A percentile compares a stretch with the other conserved stretches of the same genome.
These are phyloP conservation scores for Nomada fabriciana DNA, from an alignment of 2,888 invertebrate genomes.

Conservation along the genomic window DNA sequence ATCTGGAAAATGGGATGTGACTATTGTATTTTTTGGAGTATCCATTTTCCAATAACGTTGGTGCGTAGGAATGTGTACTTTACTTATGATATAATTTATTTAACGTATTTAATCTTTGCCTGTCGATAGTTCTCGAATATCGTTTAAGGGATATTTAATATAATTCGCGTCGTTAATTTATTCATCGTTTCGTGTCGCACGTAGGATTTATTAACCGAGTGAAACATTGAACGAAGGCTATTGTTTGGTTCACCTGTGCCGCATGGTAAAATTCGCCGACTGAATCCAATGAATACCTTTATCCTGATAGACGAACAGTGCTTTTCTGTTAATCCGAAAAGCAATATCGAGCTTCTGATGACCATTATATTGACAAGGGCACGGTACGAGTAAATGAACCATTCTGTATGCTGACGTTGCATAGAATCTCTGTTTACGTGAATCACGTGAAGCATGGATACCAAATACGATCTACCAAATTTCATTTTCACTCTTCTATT, in stretches of 20 bases:
- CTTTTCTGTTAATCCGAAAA: conserved; percentile 45
- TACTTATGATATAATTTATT: too few relatives aligned
- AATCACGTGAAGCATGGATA: conserved; percentile 17
- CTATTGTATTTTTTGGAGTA: too few relatives aligned
- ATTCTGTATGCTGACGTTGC: conserved; percentile 20
- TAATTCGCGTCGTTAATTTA: not conserved
- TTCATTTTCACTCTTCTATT: conserved; percentile 24
- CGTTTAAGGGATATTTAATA: not conserved
- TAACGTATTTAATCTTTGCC: not conserved
- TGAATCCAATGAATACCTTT: conserved; percentile 13
- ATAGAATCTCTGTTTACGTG: conserved; percentile 15
- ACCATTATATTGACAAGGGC: conserved; percentile 11
- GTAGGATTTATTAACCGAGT: not conserved
- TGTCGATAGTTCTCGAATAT: not conserved
- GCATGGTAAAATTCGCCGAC: conserved; percentile 29
- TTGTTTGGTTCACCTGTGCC: conserved; percentile 8
- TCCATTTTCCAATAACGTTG: too few relatives aligned
- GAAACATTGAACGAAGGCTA: conserved; percentile 16
- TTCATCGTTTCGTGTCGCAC: not conserved
- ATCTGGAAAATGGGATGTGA: too few relatives aligned
- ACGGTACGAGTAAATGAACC: conserved; percentile 39
- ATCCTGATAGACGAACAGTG: not conserved
- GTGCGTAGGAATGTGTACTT: too few relatives aligned
- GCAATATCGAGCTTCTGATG: conserved; percentile 40
- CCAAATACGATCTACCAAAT: conserved; percentile 8